These are phyloP conservation scores for Philypnodon macrostomus DNA, from an alignment of 2,797 vertebrate species.

Conservation along the genomic window DNA sequence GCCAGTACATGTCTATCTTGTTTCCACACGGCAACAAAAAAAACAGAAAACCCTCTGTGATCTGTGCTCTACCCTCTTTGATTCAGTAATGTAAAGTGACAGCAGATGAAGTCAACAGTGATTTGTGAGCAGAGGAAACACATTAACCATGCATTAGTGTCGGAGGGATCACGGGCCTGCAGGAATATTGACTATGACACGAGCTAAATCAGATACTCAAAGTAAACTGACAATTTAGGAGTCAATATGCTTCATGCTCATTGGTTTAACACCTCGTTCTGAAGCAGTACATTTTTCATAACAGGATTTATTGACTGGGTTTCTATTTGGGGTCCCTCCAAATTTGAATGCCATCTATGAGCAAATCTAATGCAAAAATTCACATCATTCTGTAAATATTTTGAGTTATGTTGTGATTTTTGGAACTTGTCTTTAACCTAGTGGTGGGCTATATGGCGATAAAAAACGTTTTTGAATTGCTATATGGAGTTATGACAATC, in stretches of 20 bases:
- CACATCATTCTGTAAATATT: no score
- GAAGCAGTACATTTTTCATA: neutral
- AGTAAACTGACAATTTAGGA: slow-evolving; percentile 2
- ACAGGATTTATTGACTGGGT: slow-evolving; percentile 2
- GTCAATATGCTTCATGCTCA: neutral
- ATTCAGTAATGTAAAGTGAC: slow-evolving; percentile 44
- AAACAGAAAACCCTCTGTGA: slow-evolving; percentile 30
- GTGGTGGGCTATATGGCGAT: no score
- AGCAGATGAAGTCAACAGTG: slow-evolving; percentile 31
- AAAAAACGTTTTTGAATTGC: no score
- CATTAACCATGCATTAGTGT: slow-evolving; percentile 43
- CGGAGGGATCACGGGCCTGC: slow-evolving; percentile 7
- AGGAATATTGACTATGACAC: slow-evolving; percentile 24
- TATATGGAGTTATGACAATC: no score
- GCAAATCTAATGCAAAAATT: no score
- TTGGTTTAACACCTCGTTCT: slow-evolving; percentile 2
- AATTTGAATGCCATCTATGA: no score
- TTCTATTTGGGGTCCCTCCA: no score
- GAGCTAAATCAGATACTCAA: slow-evolving; percentile 10
- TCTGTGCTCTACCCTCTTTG: slow-evolving; percentile 10
- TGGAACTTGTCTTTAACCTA: no score
- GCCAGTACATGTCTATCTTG: slow-evolving; percentile 42
- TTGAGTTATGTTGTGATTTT: no score
- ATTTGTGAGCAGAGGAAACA: slow-evolving; percentile 29
- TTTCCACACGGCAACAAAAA: slow-evolving; percentile 29